Evolutionary conservation across 2,113 vertebrate genomes (phyloP), one percentile per base, ranked within the genome.

Genomic region (Amphilophus citrinellus): DNA sequence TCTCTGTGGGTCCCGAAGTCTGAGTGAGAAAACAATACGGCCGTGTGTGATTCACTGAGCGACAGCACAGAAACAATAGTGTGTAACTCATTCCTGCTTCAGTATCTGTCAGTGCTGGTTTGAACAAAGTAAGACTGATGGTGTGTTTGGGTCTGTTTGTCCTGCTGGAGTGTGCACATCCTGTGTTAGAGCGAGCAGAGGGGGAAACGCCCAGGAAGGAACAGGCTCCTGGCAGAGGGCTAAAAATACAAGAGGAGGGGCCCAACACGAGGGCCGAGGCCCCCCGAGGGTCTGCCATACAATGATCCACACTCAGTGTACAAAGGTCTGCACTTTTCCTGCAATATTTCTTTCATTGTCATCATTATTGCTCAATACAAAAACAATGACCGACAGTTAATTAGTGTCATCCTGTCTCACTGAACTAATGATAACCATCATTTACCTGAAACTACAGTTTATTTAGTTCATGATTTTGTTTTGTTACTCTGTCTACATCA

Each of bases 161-260:
- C 79, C 58, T 50, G 20, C 22, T 47, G 84, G 7, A 79, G 60
- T 30, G 22, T n/a, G 63, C 42, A 89, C 91, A 63, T 94, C 93
- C 92, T 91, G 90, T 85, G 73, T 77, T 77, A 11, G 68, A 78
- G 27, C 1, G 35, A 89, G 84, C 82, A 1, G 66, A 76, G 77
- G 66, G 76, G 89, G 84, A 77, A 84, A 89, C 91, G 87, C 92
- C 93, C 84, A 56, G 88, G 87, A 90, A 90, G 89, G 84, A 89
- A 86, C 75, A 39, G 60, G 77, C 84, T 56, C 56, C 83, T 63
- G 82, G 75, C 86, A 86, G n/a, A 50, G 15, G 8, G 62, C 84
- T 90, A 91, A 88, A 92, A 92, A 92, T 91, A 91, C 84, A 78
- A 35, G 14, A 77, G 61, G 39, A 61, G 83, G 77, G 83, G 80